Evolutionary conservation across 2,797 vertebrate genomes (phyloP), one percentile per base, ranked within the genome.

Genomic region (Pipistrellus pygmaeus): DNA sequence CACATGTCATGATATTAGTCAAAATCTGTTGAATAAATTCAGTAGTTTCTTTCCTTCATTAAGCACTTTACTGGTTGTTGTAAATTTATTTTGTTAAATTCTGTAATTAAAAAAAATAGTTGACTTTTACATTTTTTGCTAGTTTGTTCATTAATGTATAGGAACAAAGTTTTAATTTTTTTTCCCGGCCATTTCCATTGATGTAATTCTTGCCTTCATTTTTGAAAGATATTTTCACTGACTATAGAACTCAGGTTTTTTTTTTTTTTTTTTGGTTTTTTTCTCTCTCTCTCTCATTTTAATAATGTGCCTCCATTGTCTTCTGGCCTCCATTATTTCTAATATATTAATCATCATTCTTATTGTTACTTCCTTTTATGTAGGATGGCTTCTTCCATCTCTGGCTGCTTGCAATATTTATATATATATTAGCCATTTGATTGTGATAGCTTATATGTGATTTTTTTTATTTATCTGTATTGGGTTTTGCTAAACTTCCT

Each of bases 21-120:
- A 85, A 92, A 96, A 91, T 96, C 30, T 94, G 35, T 88, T 25
- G 23, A 90, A n/a, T 84, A 89, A 91, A 80, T 85, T 76, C 14
- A 46, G 41, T 13, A 44, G 9, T 64, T 64, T n/a, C 18, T 53
- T 23, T 18, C 18, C 23, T 68, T 85, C 30, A 64, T 60, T 76
- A 53, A 66, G 10, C 11, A 73, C 17, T 64, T 44, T 64, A 27
- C 8, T 41, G 4, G 32, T 75, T 73, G 46, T 5, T 88, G 25
- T 25, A n/a, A 14, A 18, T 3, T 3, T 38, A 44, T 78, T 69
- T 6, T 13, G 53, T 46, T 35, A 48, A 57, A 72, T 72, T 81
- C 41, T 48, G 14, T 3, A 35, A 38, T 60, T 23, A 3, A 27
- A 5, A 4, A 5, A 69, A 81, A 71, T 55, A 55, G 9, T 46